Conservation (phyloP, 2,113 vertebrate genomes). For the Poicephalus gulielmi region DNA sequence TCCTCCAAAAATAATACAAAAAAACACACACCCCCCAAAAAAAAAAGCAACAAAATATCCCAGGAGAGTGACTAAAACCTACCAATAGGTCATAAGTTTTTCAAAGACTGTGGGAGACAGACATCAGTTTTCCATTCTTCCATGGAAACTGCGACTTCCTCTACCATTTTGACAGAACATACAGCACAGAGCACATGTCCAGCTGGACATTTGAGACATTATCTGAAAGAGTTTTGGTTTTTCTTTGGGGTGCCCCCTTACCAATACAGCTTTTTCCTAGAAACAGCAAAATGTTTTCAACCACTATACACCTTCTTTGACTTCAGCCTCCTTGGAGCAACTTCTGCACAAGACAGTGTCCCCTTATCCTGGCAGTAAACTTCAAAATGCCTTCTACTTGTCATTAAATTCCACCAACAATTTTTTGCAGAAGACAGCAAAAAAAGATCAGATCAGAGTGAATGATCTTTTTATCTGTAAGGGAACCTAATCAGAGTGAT, state of each 20-base stretch:
- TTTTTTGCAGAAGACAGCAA: neutral
- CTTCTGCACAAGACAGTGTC: neutral
- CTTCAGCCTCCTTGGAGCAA: neutral
- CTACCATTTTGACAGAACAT: neutral
- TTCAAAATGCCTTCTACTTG: neutral
- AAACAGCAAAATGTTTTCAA: neutral
- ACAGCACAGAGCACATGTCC: neutral
- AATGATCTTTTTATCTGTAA: neutral
- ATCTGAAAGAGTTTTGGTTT: neutral
- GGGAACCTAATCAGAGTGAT: neutral
- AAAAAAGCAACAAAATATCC: neutral
- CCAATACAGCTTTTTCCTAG: neutral
- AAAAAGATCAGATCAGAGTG: neutral
- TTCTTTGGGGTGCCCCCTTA: neutral
- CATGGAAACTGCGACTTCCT: neutral
- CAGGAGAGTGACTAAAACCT: neutral
- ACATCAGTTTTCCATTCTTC: neutral
- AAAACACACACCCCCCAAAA: no score
- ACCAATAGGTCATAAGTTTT: neutral
- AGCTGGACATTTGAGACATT: neutral
- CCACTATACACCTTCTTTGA: neutral
- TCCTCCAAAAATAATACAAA: neutral
- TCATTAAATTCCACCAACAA: fast-evolving
- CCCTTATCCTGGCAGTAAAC: neutral
- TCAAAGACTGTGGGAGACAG: neutral